Conservation (phyloP, 1,140 invertebrate genomes). For the Amyelois transitella region DNA sequence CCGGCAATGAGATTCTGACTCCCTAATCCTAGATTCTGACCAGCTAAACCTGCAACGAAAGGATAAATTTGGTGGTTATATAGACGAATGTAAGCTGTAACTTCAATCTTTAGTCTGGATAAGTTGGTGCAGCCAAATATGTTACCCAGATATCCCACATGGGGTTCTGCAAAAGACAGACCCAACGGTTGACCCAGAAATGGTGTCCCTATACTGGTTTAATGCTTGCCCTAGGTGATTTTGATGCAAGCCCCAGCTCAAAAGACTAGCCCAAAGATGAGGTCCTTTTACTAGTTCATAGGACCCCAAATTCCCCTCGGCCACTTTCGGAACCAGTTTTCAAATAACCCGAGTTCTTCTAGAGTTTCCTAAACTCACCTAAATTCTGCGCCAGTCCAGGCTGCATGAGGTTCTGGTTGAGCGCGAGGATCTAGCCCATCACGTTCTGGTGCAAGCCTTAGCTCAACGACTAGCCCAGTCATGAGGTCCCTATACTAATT, state of each 20-base stretch:
- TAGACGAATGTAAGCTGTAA: not conserved
- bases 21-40: slow-evolving; percentile 48
- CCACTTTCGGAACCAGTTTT: too few relatives aligned
- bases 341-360: too few relatives aligned
- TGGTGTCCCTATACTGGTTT: too few relatives aligned
- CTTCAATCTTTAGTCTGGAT: too few relatives aligned
- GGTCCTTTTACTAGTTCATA: too few relatives aligned
- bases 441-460: slow-evolving; percentile 38
- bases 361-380: too few relatives aligned
- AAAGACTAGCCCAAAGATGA: slow-evolving; percentile 30
- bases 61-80: not conserved
- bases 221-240: too few relatives aligned
- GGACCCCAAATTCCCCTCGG: too few relatives aligned
- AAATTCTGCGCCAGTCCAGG: slow-evolving; percentile 56
- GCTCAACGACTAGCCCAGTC: slow-evolving; percentile 30
- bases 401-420: slow-evolving; percentile 57
- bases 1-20: slow-evolving; percentile 51
- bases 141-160: too few relatives aligned
- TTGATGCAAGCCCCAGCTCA: slow-evolving; percentile 35
- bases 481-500: too few relatives aligned
- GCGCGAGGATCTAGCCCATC: slow-evolving; percentile 41
- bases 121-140: too few relatives aligned
- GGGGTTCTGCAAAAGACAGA: too few relatives aligned
- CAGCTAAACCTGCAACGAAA: slow-evolving; percentile 35
- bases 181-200: slow-evolving; percentile 32